These are phyloP conservation scores for Turritopsis dohrnii DNA, from an alignment of 30 jellyfish, hydroid and myxozoan species.

Conservation along the genomic window DNA sequence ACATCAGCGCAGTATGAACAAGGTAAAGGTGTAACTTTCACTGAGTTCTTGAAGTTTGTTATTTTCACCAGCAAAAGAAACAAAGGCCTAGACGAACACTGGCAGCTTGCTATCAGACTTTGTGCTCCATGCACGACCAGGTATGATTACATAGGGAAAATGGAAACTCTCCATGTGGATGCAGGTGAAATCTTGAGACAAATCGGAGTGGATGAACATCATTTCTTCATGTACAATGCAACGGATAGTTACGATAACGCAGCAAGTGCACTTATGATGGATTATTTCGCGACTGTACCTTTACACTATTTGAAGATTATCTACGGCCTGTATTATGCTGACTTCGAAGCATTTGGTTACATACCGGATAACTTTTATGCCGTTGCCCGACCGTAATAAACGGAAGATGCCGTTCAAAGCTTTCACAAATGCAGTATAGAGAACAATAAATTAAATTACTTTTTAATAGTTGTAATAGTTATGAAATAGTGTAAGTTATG, in stretches of 20 bases:
- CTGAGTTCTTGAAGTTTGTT: slow-evolving; percentile 10
- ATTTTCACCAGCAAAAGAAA: neutral
- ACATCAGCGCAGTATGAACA: slow-evolving; percentile 9
- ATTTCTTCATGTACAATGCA: neutral
- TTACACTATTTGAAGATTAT: neutral
- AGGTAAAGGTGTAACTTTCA: slow-evolving; percentile 30
- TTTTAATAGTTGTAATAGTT: too few species aligned
- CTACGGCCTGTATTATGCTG: slow-evolving; percentile 11
- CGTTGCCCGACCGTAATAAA: neutral
- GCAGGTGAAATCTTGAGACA: slow-evolving; percentile 15
- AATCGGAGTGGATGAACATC: neutral
- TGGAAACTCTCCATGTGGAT: slow-evolving; percentile 19
- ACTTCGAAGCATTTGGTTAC: slow-evolving; percentile 24
- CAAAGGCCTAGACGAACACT: slow-evolving; percentile 20
- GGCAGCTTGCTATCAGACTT: slow-evolving; percentile 5
- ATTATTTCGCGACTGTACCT: neutral
- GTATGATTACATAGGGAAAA: slow-evolving; percentile 27
- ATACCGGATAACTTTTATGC: neutral
- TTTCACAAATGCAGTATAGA: neutral
- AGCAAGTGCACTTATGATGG: slow-evolving; percentile 6
- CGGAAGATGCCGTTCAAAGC: neutral
- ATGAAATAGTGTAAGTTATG: too few species aligned
- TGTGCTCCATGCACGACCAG: slow-evolving; percentile 16
- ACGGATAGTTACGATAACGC: slow-evolving; percentile 20
- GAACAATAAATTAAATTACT: too few species aligned